Evolutionary conservation across 2,113 vertebrate species (phyloP).

Genomic region (Cynopterus brachyotis): DNA sequence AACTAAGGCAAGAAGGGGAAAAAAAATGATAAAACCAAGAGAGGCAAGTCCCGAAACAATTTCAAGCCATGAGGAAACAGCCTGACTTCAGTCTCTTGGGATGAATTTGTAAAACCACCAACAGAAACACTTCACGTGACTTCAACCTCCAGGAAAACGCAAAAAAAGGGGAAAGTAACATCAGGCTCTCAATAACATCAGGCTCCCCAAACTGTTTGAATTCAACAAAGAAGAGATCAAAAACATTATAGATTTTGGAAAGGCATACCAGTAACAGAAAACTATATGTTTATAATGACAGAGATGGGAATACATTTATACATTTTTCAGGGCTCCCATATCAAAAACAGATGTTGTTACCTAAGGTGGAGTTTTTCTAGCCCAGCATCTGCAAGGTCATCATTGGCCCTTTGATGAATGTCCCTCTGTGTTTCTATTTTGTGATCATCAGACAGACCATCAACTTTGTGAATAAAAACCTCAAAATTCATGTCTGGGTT

Average conservation of each 20-base stretch:
- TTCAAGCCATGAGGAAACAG: constrained; percentile 2
- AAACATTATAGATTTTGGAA: not conserved
- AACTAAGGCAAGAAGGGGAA: not conserved
- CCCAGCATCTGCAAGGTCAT: constrained; percentile 96
- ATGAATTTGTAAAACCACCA: constrained; percentile 37
- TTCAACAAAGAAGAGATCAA: not conserved
- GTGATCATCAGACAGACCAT: constrained; percentile 98
- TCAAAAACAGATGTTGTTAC: constrained; percentile 78
- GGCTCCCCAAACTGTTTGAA: not conserved
- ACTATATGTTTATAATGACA: constrained; percentile 41
- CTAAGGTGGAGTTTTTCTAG: constrained; percentile 99
- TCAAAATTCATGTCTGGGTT: constrained; percentile 99
- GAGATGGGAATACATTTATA: constrained; percentile 61
- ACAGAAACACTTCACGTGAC: constrained; percentile 50
- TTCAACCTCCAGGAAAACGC: constrained; percentile 47
- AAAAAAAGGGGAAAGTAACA: not conserved
- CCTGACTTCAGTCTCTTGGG: constrained; percentile 46
- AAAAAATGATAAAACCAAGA: not conserved
- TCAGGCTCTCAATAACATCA: constrained; percentile 34
- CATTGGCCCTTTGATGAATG: constrained; percentile 99
- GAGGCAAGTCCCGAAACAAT: constrained; percentile 6
- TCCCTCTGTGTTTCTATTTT: constrained; percentile 99
- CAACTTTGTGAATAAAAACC: constrained; percentile 99
- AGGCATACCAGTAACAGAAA: not conserved
- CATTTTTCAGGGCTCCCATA: constrained; percentile 39